Evolutionary conservation across 2,797 vertebrate species (phyloP).

Genomic region (Anabacerthia variegaticeps): DNA sequence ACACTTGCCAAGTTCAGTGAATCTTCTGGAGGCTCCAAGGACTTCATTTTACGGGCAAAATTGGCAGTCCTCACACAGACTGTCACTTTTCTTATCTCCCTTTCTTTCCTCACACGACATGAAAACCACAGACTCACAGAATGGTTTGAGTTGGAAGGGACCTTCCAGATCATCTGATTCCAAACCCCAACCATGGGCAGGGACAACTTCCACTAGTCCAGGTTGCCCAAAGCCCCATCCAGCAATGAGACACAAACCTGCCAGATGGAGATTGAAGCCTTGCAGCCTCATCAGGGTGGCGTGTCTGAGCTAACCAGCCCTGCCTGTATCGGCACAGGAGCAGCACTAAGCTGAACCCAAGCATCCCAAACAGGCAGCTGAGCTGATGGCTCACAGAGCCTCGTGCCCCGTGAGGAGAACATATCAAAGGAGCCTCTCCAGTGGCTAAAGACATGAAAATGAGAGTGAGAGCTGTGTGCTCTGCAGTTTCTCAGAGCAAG

Average conservation of each 20-base stretch:
- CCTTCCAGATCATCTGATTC: neutral
- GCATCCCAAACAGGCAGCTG: neutral
- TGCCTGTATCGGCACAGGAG: neutral
- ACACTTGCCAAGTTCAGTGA: neutral
- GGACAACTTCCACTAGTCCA: neutral
- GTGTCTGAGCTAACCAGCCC: neutral
- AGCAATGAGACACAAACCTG: neutral
- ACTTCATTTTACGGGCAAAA: neutral
- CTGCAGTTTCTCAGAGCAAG: neutral
- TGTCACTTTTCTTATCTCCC: neutral
- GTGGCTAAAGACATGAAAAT: neutral
- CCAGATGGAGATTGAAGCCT: neutral
- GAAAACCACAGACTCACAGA: neutral
- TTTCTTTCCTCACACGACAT: neutral
- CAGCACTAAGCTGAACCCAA: neutral
- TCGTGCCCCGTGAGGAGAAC: fast-evolving
- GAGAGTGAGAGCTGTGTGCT: neutral
- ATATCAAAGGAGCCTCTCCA: neutral
- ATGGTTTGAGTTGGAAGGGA: neutral
- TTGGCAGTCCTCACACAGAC: neutral
- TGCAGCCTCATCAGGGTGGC: neutral
- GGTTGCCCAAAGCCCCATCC: neutral
- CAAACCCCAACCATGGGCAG: neutral
- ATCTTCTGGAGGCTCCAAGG: neutral
- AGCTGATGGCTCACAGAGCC: neutral